Evolutionary conservation across 2,113 vertebrate species (phyloP), one percentile per base, ranked within the genome.

Genomic region (Ibidorhyncha struthersii): DNA sequence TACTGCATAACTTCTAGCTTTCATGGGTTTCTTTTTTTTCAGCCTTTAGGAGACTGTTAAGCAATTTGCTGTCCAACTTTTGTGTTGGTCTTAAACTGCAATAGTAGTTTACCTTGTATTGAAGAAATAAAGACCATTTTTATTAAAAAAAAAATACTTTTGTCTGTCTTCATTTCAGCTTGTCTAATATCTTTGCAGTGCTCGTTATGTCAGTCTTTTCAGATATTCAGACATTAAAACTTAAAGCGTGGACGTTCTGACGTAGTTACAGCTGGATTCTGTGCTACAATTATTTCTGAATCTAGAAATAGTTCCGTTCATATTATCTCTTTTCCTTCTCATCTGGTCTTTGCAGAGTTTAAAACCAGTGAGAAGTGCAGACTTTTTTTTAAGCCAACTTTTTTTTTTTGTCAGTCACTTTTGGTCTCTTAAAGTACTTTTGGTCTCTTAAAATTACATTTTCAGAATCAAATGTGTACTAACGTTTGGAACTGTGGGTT

Each of bases 11-110:
- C 95, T 97, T 97, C 78, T 95, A 98, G 90, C 83, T 98, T 97
- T 97, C 91, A 96, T 97, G 95, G 94, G 96, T 98, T 97, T 90
- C 93, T 97, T 96, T 96, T 94, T 89, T 97, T 97, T 43, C 95
- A 98, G 98, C 98, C 97, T 98, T 98, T 98, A 98, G 98, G 98
- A 98, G 97, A 98, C 97, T 98, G 96, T 98, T 98, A 82, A 98
- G 97, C 97, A 98, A 97, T 98, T 98, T 98, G 96, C 97, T 98
- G 83, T 98, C 97, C 97, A 98, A 97, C 98, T 97, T 96, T 96
- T 97, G 95, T 98, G 98, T 98, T 98, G 98, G 98, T 97, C 97
- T 98, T 98, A 98, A 98, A 98, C 98, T 98, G 98, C 98, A 96
- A 96, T 97, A 95, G 94, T 98, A 98, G 97, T 98, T 98, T 98